Evolutionary conservation across 2,113 vertebrate genomes (phyloP).

Genomic region (Leptobrachium leishanense): DNA sequence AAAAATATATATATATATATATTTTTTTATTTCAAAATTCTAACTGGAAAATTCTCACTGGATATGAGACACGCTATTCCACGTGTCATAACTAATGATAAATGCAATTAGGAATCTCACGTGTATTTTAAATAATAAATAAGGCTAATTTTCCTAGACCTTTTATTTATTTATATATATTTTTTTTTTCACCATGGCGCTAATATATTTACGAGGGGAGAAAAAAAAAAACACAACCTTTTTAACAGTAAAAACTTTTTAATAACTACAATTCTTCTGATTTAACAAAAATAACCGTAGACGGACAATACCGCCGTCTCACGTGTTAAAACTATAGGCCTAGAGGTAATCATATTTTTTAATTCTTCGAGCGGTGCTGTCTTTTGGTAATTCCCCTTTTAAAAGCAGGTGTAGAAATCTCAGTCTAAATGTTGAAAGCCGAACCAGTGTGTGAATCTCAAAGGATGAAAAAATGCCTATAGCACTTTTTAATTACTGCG

Average conservation of each 20-base stretch:
- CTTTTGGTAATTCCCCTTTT: slow-evolving; percentile 67
- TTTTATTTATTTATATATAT: slow-evolving; percentile 54
- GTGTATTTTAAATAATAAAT: slow-evolving; percentile 87
- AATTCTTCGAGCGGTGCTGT: slow-evolving; percentile 60
- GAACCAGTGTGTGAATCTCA: slow-evolving; percentile 73
- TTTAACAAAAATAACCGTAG: slow-evolving; percentile 67
- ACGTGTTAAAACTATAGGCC: slow-evolving; percentile 62
- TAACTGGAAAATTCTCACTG: slow-evolving; percentile 81
- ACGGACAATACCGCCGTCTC: slow-evolving; percentile 57
- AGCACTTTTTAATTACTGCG: slow-evolving; percentile 79
- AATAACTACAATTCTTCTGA: slow-evolving; percentile 74
- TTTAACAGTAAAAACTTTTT: slow-evolving; percentile 74
- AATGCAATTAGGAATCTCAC: slow-evolving; percentile 85
- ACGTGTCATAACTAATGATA: slow-evolving; percentile 83
- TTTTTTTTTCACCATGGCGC: slow-evolving; percentile 56
- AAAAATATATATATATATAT: slow-evolving; percentile 54
- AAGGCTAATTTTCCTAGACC: slow-evolving; percentile 77
- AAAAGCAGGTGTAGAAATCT: slow-evolving; percentile 70
- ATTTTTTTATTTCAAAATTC: slow-evolving; percentile 86
- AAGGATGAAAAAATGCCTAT: slow-evolving; percentile 69
- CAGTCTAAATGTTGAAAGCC: slow-evolving; percentile 68
- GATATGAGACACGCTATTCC: slow-evolving; percentile 76
- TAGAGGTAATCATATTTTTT: slow-evolving; percentile 63
- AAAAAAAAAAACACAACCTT: slow-evolving; percentile 59
- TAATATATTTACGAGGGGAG: slow-evolving; percentile 70